Evolutionary conservation across 2,113 vertebrate genomes (phyloP).

Genomic region (Dicrurus megarhynchus): DNA sequence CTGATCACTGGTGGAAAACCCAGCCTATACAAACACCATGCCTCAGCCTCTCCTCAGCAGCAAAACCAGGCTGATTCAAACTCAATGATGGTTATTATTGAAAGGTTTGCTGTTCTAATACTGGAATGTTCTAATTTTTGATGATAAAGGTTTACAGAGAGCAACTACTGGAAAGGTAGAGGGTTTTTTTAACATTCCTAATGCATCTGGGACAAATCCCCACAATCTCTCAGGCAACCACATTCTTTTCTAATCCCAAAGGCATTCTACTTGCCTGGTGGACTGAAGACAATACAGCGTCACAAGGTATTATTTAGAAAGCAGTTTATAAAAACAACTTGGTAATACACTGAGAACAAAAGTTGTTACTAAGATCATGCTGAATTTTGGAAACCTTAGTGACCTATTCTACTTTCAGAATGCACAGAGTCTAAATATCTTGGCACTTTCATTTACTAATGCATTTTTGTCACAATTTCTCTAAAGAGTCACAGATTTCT

Average conservation of each 20-base stretch:
- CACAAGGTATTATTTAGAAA: neutral
- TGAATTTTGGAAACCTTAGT: neutral
- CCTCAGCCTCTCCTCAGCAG: neutral
- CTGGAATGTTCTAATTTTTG: neutral
- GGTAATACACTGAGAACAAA: neutral
- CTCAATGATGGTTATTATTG: neutral
- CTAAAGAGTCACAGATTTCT: neutral
- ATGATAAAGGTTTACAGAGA: neutral
- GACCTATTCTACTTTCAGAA: neutral
- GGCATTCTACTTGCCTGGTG: neutral
- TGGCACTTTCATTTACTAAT: neutral
- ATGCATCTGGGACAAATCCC: neutral
- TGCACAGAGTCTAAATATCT: neutral
- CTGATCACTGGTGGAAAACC: neutral
- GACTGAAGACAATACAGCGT: neutral
- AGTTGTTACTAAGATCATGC: neutral
- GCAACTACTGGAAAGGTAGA: neutral
- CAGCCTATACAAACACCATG: fast-evolving
- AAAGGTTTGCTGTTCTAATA: neutral
- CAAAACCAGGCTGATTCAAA: neutral
- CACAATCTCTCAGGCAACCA: neutral
- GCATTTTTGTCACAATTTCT: neutral
- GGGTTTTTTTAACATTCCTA: neutral
- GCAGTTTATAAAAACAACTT: neutral
- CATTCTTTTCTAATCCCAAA: neutral